Conservation (phyloP, 2,888 invertebrate genomes). For the Ditylenchus weischeri region DNA sequence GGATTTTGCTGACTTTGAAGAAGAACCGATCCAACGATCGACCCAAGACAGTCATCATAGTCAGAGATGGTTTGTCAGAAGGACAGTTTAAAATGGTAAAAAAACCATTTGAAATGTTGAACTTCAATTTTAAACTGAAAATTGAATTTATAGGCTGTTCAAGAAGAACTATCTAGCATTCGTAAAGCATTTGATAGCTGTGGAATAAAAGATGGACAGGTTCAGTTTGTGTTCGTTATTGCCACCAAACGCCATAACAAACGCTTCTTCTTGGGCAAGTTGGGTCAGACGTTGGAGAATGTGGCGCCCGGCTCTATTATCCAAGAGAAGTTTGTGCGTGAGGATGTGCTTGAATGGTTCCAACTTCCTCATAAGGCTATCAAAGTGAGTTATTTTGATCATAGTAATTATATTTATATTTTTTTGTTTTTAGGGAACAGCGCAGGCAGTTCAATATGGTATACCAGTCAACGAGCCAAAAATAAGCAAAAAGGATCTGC, state of each 20-base stretch:
- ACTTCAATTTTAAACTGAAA: too few species aligned
- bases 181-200: neutral
- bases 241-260: conserved; percentile 45
- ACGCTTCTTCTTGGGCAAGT: conserved; percentile 28
- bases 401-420: too few species aligned
- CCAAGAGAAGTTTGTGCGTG: conserved; percentile 34
- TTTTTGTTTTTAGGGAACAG: conserved; percentile 36
- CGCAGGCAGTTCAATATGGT: conserved; percentile 39
- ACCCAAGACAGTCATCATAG: conserved; percentile 25
- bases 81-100: conserved; percentile 32
- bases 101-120: too few species aligned
- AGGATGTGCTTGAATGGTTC: conserved; percentile 38
- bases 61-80: conserved; percentile 34
- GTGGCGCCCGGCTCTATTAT: conserved; percentile 37
- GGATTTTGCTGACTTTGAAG: conserved; percentile 12
- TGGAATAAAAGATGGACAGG: conserved; percentile 26
- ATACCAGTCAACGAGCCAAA: conserved; percentile 36
- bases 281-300: conserved; percentile 25
- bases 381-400: conserved; percentile 21
- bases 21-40: conserved; percentile 13
- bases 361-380: conserved; percentile 34
- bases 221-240: conserved; percentile 36
- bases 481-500: conserved; percentile 34
- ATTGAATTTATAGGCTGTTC: neutral
- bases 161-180: conserved; percentile 15